Evolutionary conservation across 2,113 vertebrate genomes (phyloP), one percentile per base, ranked within the genome.

Genomic region (Antechinus flavipes): DNA sequence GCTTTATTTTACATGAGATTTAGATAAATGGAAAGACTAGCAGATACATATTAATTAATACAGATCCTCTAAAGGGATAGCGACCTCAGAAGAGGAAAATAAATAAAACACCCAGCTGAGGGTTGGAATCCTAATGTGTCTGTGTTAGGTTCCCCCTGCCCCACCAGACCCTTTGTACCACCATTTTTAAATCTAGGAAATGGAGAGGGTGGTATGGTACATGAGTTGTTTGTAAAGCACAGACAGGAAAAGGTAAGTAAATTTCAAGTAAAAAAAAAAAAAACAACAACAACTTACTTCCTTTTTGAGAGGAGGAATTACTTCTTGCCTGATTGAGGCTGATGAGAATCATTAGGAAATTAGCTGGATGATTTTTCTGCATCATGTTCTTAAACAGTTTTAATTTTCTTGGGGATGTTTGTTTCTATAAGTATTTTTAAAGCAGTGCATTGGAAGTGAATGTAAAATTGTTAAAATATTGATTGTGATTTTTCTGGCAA

Each of bases 401-500:
- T 55, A 76, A 96, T 97, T 98, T 97, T 96, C 90, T 96, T n/a
- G 8, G n/a, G 49, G 96, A 95, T 90, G 11, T 90, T 96, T 12
- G 0, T 95, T 93, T 42, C 30, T 52, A 56, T 93, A 93, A 96
- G 58, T 58, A 97, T 93, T 96, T 97, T 92, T 96, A 26, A 93
- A 96, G 91, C 95, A 92, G 94, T 94, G 56, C 68, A 94, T 58
- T 94, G 95, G 93, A 95, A 97, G 98, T 97, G 95, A 92, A 94
- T 92, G 92, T 91, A 92, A 96, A 97, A 97, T 96, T 97, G 92
- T 97, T 97, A 97, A 97, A 91, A 49, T 97, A 97, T 97, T 89
- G 94, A 97, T 98, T 97, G 19, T 96, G 49, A 95, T 97, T 96
- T 97, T 98, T 93, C 30, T 91, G 95, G 94, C 3, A 89, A 98